These are phyloP conservation scores for Daubentonia madagascariensis DNA, from an alignment of 2,113 vertebrate genomes.

Conservation along the genomic window DNA sequence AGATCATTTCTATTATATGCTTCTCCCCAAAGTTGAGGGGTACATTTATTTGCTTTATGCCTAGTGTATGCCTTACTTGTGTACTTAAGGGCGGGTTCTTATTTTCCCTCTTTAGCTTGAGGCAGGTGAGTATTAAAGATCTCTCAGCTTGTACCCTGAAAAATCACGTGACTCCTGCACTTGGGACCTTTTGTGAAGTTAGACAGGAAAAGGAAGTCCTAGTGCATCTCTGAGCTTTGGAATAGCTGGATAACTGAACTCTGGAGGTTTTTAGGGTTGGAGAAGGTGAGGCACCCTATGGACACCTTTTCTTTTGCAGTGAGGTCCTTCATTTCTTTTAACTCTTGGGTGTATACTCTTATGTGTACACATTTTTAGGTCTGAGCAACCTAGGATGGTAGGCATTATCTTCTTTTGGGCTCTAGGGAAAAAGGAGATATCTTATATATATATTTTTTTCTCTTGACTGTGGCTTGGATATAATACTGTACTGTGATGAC, in stretches of 20 bases:
- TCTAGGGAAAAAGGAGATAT: background rate
- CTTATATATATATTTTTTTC: background rate
- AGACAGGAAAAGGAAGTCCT: constrained; percentile 71
- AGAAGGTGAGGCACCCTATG: background rate
- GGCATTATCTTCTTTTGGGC: background rate
- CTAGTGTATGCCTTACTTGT: background rate
- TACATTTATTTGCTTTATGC: background rate
- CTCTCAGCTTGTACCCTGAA: constrained; percentile 10
- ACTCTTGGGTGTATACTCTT: background rate
- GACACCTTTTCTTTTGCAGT: background rate
- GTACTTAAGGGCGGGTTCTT: background rate
- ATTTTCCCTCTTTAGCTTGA: background rate
- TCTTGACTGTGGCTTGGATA: background rate
- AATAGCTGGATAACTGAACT: constrained; percentile 7
- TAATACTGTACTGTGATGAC: background rate
- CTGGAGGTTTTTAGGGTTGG: constrained; percentile 24
- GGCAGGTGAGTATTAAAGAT: constrained; percentile 36
- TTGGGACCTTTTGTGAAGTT: constrained; percentile 60
- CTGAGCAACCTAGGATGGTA: background rate
- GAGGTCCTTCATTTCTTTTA: constrained; percentile 21
- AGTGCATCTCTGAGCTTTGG: constrained; percentile 40
- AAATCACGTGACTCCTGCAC: constrained; percentile 59
- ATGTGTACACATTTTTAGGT: background rate
- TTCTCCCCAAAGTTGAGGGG: background rate
- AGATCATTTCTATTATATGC: background rate